A percentile compares a stretch with the other conserved stretches of the same genome.
These are phyloP conservation scores for Gryllus bimaculatus DNA, from an alignment of 1,140 invertebrate species.

Conservation along the genomic window DNA sequence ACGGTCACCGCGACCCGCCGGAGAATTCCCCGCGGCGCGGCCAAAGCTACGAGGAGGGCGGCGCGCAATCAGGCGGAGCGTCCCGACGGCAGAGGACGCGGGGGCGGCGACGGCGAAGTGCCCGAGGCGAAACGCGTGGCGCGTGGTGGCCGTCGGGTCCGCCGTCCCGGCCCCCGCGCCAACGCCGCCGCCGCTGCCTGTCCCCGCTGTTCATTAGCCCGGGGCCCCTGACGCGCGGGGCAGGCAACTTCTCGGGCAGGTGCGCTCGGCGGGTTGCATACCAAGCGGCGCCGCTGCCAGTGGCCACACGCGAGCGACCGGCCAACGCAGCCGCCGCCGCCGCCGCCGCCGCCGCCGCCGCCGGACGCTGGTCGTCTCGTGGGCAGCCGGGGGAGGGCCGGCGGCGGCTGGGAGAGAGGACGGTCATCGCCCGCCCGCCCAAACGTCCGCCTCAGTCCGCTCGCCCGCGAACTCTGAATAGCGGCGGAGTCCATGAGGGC, in stretches of 20 bases:
- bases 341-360: no score
- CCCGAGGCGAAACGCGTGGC: neutral
- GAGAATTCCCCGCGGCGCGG: neutral
- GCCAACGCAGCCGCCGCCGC: no score
- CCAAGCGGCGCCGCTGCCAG: neutral
- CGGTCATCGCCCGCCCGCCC: neutral
- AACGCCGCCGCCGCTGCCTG: neutral
- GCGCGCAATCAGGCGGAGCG: neutral
- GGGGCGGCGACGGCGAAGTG: neutral
- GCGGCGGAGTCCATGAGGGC: no score
- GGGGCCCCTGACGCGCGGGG: neutral
- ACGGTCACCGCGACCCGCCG: neutral
- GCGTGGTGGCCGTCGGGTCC: no score
- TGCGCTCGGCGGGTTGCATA: conserved; percentile 2
- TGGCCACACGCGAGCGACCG: no score
- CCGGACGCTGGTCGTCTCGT: no score
- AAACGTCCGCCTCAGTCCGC: neutral
- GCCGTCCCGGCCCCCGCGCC: no score
- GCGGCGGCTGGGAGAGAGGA: neutral
- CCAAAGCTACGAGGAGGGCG: neutral
- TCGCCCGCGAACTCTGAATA: neutral
- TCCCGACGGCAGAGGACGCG: neutral
- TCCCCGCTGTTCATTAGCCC: neutral
- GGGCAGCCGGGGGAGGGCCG: no score
- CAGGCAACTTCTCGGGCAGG: conserved; percentile 2